Percentiles rank a stretch among this genome's conserved stretches.
Conservation (phyloP, 2,888 invertebrate genomes). For the Cataglyphis livida region DNA sequence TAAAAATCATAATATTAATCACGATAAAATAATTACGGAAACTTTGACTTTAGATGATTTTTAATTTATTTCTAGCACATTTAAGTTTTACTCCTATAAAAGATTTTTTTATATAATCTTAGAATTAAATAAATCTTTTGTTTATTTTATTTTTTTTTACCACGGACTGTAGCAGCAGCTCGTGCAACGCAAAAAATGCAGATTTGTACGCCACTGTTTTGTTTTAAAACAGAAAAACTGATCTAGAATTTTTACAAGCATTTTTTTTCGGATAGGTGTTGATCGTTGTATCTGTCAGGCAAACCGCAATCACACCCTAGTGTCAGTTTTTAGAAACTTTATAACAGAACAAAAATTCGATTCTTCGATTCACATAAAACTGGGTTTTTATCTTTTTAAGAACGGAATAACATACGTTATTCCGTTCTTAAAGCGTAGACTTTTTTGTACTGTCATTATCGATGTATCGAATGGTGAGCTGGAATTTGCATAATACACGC, state of each 20-base stretch:
- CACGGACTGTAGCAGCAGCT: neutral
- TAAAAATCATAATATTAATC: neutral
- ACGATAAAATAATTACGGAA: neutral
- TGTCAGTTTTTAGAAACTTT: neutral
- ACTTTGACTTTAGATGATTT: neutral
- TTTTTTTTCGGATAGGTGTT: conserved; percentile 29
- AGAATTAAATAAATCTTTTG: neutral
- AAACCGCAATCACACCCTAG: neutral
- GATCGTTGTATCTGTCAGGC: neutral
- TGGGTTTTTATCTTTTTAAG: neutral
- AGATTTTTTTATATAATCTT: neutral
- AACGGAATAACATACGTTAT: neutral
- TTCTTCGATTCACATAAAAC: neutral
- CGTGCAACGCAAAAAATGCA: conserved; percentile 20
- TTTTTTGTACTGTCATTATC: neutral
- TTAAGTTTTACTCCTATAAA: neutral
- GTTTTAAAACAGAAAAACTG: conserved; percentile 12
- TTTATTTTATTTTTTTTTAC: neutral
- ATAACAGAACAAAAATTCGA: neutral
- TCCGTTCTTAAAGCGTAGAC: neutral
- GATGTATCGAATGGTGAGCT: neutral
- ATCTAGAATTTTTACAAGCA: conserved; percentile 19
- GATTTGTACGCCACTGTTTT: neutral
- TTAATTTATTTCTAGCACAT: neutral
- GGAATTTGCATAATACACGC: conserved; percentile 22